Base-by-base conservation (phyloP, 2,113 vertebrate species). In the Gadus macrocephalus region DNA sequence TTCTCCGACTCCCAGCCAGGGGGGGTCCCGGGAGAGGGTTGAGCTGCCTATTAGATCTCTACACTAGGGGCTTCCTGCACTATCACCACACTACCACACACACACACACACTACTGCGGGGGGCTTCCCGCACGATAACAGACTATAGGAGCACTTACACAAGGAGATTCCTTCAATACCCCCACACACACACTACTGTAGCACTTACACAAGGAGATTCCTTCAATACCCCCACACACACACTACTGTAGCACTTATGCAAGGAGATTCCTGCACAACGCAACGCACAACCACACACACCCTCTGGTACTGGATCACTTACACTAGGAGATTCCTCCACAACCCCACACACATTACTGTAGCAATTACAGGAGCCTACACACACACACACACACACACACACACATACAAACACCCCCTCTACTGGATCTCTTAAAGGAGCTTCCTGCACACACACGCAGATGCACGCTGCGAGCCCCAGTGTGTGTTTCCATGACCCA, bases 11-110 rank as follows among this genome's bases (percentile, higher is more conserved):
- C 66, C n/a, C 62, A 89, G 89, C 88, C 87, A 89, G 87, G 87
- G 87, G 68, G 78, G 75, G 69, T 35, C 83, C 81, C 71, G 78
- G 49, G 64, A 88, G 83, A 80, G 81, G 81, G 73, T 81, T 86
- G 81, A 86, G 83, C 86, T 88, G 86, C 72, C 70, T 78, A 35
- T n/a, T 49, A 70, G 74, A 79, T 62, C 81, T 65, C 81, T 84
- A 83, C 68, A 83, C 71, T 77, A 60, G 68, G 64, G 78, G 77
- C 80, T 68, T 80, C 71, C 68, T 73, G 73, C 63, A 68, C 38
- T 68, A 80, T 70, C 66, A 71, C 75, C 63, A 67, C 38, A 68
- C 59, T 14, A 53, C 31, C 31, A 35, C 31, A 35, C 31, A 35
- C 31, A 35, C 31, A 31, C 28, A 35, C 31, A 35, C 31, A 35